Conservation (phyloP, 2,888 invertebrate species). For the Parnassius smintheus region DNA sequence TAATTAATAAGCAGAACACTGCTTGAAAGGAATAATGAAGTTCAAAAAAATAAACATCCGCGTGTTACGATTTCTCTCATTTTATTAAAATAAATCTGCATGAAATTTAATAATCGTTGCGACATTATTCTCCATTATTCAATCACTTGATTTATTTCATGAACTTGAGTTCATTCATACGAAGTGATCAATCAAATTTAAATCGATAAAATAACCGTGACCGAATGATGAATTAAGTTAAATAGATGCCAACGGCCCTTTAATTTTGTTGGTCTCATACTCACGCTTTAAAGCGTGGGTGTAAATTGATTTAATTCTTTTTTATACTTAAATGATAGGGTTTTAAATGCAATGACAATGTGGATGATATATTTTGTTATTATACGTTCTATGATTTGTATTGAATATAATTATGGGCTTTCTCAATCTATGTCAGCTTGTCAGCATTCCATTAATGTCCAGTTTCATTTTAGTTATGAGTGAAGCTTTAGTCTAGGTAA, state of each 20-base stretch:
- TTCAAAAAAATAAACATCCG: too few relatives aligned
- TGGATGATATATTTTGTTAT: slow-evolving; percentile 3
- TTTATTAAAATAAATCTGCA: too few relatives aligned
- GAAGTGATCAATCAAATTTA: slow-evolving; percentile 69
- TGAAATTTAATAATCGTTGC: not conserved
- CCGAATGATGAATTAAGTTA: slow-evolving; percentile 68
- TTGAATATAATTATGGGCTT: slow-evolving; percentile 18
- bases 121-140: not conserved
- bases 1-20: too few relatives aligned
- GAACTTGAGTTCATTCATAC: slow-evolving; percentile 18
- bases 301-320: slow-evolving; percentile 54
- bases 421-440: slow-evolving; percentile 15
- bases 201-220: slow-evolving; percentile 51
- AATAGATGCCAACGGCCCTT: slow-evolving; percentile 55
- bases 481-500: too few relatives aligned
- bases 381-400: slow-evolving; percentile 4
- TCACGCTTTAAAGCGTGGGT: slow-evolving; percentile 37
- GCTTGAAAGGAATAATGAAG: too few relatives aligned
- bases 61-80: too few relatives aligned
- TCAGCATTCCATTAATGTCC: slow-evolving; percentile 9
- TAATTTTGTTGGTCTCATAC: slow-evolving; percentile 40
- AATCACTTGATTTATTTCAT: slow-evolving; percentile 11
- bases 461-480: slow-evolving; percentile 6
- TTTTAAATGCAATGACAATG: slow-evolving; percentile 14
- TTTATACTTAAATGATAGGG: slow-evolving; percentile 44